Conservation (phyloP, 2,888 invertebrate species). For the Mimachlamys varia region DNA sequence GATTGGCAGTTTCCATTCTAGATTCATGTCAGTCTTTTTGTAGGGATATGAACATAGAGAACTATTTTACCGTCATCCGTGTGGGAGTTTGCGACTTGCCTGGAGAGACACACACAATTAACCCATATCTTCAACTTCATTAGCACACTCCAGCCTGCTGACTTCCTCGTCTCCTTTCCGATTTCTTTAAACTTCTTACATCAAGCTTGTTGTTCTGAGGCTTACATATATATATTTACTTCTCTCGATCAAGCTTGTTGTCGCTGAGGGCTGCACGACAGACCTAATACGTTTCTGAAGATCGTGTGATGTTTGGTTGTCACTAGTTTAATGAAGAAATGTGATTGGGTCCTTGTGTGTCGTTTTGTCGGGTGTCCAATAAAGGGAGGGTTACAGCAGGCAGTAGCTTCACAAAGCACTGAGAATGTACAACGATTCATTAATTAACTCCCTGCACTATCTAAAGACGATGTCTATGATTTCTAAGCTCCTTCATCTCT, state of each 20-base stretch:
- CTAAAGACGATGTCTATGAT: neutral
- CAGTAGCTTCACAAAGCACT: neutral
- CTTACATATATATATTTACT: neutral
- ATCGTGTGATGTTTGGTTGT: neutral
- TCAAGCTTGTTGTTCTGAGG: neutral
- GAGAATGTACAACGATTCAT: neutral
- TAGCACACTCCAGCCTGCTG: neutral
- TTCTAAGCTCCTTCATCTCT: neutral
- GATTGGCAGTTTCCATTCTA: too few species aligned
- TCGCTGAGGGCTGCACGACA: slow-evolving; percentile 4
- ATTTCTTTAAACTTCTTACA: slow-evolving; percentile 26
- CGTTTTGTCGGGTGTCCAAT: neutral
- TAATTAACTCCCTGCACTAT: neutral
- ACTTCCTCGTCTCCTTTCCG: neutral
- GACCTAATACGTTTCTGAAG: neutral
- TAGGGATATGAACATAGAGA: neutral
- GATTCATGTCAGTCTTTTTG: neutral
- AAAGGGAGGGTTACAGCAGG: neutral
- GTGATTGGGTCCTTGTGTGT: slow-evolving; percentile 2
- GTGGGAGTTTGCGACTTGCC: slow-evolving; percentile 3
- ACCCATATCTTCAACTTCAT: neutral
- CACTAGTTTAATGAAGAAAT: neutral
- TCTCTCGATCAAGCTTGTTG: neutral
- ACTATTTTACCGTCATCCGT: neutral
- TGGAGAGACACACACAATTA: neutral